Evolutionary conservation across 2,113 vertebrate genomes (phyloP), one percentile per base, ranked within the genome.

Genomic region (Centropus unirufus): DNA sequence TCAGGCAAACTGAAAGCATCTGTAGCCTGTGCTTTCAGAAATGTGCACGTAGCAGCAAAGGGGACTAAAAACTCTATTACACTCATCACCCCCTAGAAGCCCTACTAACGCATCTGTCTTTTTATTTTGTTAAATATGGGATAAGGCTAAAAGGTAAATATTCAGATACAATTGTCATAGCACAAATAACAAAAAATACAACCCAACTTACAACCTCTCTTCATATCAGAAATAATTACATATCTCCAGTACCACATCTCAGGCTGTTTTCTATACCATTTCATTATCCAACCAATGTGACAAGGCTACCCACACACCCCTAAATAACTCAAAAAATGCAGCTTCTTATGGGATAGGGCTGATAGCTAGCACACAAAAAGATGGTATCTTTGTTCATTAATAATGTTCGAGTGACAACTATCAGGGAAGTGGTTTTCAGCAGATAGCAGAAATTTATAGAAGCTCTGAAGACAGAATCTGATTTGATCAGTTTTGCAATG

Each of bases 161-260:
- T 42, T 42, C 22, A 51, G 74, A 42, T 66, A 20, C 55, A 39
- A 83, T 69, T 80, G 73, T 87, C 46, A 59, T 18, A 77, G 80
- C 63, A 49, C 17, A 63, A 82, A 90, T 66, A 74, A 78, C 58
- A 81, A 74, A 47, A 47, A 47, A 49, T 42, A 32, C 2, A 1
- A 14, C 44, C 12, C 24, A 92, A 42, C 30, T 83, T 68, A 20
- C 17, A 42, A 49, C 34, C n/a, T 83, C 29, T 93, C 68, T 54
- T 72, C 49, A 67, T 85, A 96, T 85, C 83, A 96, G 85, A 95
- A 96, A 93, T 92, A 96, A 96, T 78, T 96, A 34, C 81, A 79
- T 7, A 7, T 39, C 91, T 90, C 63, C 83, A 58, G 55, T 54
- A 85, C 80, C 44, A 79, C 87, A 70, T 74, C 93, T 95, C 66